phyloP scores from a whole-genome alignment of 2,888 invertebrate species.

The Temnothorax rugatulus region DNA sequence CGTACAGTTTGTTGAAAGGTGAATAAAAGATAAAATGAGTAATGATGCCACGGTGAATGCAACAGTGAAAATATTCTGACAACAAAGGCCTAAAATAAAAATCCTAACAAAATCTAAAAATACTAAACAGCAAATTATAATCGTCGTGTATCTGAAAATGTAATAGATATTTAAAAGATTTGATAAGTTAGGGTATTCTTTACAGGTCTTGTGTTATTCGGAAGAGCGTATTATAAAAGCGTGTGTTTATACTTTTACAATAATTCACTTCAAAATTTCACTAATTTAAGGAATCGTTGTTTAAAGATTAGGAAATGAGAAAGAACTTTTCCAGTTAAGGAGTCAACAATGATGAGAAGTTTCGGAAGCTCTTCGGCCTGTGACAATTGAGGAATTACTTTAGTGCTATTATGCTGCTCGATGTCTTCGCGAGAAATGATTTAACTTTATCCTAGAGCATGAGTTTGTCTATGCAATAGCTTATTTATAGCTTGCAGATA shows the following conservation, averaged over 20 bases:
- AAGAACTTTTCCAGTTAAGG: slow-evolving; percentile 37
- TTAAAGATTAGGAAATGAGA: slow-evolving; percentile 31
- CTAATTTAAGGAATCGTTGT: slow-evolving; percentile 3
- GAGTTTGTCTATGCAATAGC: slow-evolving; percentile 8
- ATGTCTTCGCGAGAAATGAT: slow-evolving; percentile 19
- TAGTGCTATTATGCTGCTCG: slow-evolving; percentile 7
- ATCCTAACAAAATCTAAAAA: slow-evolving; percentile 17
- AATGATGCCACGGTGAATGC: slow-evolving; percentile 24
- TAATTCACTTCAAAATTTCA: slow-evolving; percentile 18
- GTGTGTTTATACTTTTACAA: neutral
- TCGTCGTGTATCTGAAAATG: neutral
- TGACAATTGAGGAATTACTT: slow-evolving; percentile 50
- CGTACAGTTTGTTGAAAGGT: slow-evolving; percentile 40
- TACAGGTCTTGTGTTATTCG: neutral
- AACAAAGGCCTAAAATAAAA: slow-evolving; percentile 8
- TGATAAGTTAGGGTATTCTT: slow-evolving; percentile 10
- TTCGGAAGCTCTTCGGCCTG: slow-evolving; percentile 9
- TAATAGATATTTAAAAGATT: neutral
- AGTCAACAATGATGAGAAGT: slow-evolving; percentile 27
- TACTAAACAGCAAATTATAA: slow-evolving; percentile 8
- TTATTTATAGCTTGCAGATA: slow-evolving; percentile 4
- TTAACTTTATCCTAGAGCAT: slow-evolving; percentile 40
- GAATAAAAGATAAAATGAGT: slow-evolving; percentile 40
- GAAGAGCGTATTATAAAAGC: neutral
- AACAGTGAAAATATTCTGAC: slow-evolving; percentile 36